Evolutionary conservation across 1,140 invertebrate species (phyloP), one percentile per base, ranked within the genome.

Genomic region (Papilio dardanus): DNA sequence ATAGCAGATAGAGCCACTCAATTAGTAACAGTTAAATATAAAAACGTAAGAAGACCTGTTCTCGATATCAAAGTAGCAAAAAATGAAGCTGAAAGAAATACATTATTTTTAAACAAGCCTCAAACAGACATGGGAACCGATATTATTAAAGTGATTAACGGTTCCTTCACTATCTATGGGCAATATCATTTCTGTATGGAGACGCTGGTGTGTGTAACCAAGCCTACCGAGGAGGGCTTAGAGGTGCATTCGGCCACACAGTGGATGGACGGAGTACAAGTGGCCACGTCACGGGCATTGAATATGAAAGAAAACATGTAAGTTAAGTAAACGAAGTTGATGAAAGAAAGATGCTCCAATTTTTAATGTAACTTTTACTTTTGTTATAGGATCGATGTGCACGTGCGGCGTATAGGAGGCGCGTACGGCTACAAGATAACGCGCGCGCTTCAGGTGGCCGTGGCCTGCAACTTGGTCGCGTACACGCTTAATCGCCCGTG

Each of bases 21-120:
- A 78, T 87, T 95, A 76, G 96, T 97, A 3, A 94, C 95, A 85
- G 91, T 97, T 24, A 94, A 92, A n/a, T 96, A 97, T 71, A 83
- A n/a, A 58, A 82, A 89, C 74, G 75, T 84, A 5, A 79, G 30
- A 73, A 75, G 74, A 77, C 85, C 88, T 58, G 76, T 87, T 1
- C 50, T 81, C 35, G 87, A 89, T 77, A 66, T 90, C 1, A 85
- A 79, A 78, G 65, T 77, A 73, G 85, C 89, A 8, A 88, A 77
- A 77, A 82, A 74, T n/a, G 82, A 87, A 69, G 30, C 82, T 3
- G 79, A 58, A 1, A 82, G 86, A 71, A 76, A 58, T 7, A 79
- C 50, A 14, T 21, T 81, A 19, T 75, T 77, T 33, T 54, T 28
- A 28, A 33, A 77, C 3, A 37, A 75, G 14, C 62, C 81, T 21